A percentile compares a stretch with the other conserved stretches of the same genome.
phyloP scores from a whole-genome alignment of 2,113 vertebrate genomes.

The Stomatorhinus ivindoensis region DNA sequence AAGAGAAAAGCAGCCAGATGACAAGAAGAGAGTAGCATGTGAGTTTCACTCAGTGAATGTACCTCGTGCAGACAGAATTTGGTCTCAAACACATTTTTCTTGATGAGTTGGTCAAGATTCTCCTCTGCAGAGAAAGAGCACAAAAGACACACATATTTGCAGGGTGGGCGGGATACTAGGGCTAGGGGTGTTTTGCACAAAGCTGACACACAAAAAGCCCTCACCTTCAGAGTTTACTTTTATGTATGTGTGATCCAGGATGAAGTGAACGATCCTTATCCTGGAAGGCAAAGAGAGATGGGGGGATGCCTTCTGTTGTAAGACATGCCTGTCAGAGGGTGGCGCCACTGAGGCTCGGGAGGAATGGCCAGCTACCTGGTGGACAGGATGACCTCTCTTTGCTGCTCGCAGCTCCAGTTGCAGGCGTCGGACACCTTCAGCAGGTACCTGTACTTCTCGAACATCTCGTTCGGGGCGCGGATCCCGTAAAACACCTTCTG shows the following conservation, averaged over 20 bases:
- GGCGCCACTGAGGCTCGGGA: background rate
- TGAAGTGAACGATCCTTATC: constrained; percentile 73
- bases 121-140: constrained; percentile 46
- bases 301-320: background rate
- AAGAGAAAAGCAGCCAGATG: background rate
- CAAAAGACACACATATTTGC: background rate
- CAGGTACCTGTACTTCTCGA: constrained; percentile 66
- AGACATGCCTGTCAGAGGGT: background rate
- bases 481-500: constrained; percentile 70
- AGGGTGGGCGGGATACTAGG: background rate
- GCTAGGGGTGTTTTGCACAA: background rate
- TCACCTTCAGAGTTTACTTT: constrained; percentile 54
- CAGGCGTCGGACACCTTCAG: constrained; percentile 58
- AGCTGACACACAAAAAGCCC: rapidly evolving
- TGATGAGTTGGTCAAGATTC: constrained; percentile 55
- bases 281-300: constrained; percentile 47
- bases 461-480: constrained; percentile 54
- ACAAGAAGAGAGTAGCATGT: background rate
- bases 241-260: constrained; percentile 55
- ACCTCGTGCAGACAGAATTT: constrained; percentile 82
- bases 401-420: constrained; percentile 48
- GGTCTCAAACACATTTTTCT: constrained; percentile 68
- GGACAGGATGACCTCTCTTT: constrained; percentile 10
- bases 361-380: constrained; percentile 56
- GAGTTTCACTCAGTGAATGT: background rate